A percentile compares a stretch with the other conserved stretches of the same genome.
These are phyloP conservation scores for Tretioscincus oriximinensis DNA, from an alignment of 2,113 vertebrate genomes.

Conservation along the genomic window DNA sequence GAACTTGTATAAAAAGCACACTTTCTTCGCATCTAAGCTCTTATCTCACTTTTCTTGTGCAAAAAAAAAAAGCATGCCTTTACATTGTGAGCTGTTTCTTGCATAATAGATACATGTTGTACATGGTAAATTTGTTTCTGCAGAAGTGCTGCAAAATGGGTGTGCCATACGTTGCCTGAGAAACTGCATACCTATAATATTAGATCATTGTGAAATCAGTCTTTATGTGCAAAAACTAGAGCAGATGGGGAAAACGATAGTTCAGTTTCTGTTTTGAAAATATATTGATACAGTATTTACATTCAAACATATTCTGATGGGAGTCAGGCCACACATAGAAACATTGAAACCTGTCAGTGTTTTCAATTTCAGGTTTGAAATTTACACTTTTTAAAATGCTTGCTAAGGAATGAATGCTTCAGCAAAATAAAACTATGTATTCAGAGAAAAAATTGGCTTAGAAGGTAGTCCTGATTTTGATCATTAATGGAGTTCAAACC, in stretches of 20 bases:
- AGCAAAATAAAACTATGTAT: neutral
- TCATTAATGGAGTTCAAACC: too few relatives aligned
- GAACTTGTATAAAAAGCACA: slow-evolving; percentile 54
- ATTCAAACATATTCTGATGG: neutral
- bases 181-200: neutral
- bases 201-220: neutral
- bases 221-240: neutral
- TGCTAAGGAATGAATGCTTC: neutral
- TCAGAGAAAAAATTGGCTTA: neutral
- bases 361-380: neutral
- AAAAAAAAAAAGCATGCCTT: slow-evolving; percentile 55
- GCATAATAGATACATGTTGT: slow-evolving; percentile 36
- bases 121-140: slow-evolving; percentile 6
- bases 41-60: slow-evolving; percentile 57
- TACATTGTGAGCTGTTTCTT: slow-evolving; percentile 39
- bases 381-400: neutral
- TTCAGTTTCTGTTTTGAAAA: neutral
- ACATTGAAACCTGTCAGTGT: neutral
- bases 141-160: neutral
- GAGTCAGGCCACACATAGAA: neutral
- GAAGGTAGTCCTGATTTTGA: neutral
- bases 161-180: neutral
- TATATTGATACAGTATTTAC: neutral
- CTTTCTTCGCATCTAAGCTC: slow-evolving; percentile 47
- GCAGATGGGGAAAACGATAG: neutral